A percentile compares a stretch with the other conserved stretches of the same genome.
phyloP scores from a whole-genome alignment of 2,797 vertebrate genomes.

The Oreonectes daqikongensis region DNA sequence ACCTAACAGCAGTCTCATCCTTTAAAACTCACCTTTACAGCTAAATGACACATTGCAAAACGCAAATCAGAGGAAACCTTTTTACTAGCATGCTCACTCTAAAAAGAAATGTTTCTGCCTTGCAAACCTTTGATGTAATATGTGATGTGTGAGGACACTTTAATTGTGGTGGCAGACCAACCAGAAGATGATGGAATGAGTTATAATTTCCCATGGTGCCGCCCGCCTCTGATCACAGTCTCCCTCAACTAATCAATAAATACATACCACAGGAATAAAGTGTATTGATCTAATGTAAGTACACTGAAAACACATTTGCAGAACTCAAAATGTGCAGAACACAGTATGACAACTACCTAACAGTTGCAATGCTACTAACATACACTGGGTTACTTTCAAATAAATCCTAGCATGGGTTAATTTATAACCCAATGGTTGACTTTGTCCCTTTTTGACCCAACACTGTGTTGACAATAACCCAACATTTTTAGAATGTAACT shows the following conservation, averaged over 20 bases:
- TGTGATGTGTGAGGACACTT: conserved; percentile 1
- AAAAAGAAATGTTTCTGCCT: conserved; percentile 8
- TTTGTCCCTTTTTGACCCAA: too few relatives aligned
- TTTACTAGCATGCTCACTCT: neutral
- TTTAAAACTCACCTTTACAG: neutral
- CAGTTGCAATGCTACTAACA: too few relatives aligned
- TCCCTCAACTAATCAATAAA: conserved; percentile 1
- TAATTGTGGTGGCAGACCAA: conserved; percentile 1
- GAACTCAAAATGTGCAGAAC: neutral
- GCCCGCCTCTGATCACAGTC: conserved; percentile 36
- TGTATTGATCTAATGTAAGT: conserved; percentile 2
- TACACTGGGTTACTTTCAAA: too few relatives aligned
- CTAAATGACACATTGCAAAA: neutral
- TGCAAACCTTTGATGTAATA: conserved; percentile 17
- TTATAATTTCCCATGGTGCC: conserved; percentile 17
- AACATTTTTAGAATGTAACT: too few relatives aligned
- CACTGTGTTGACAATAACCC: too few relatives aligned
- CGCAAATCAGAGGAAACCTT: neutral
- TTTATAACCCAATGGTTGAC: too few relatives aligned
- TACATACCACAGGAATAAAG: neutral
- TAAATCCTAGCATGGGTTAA: too few relatives aligned
- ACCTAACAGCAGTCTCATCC: conserved; percentile 17
- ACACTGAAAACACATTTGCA: neutral
- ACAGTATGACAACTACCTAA: too few relatives aligned
- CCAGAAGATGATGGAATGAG: conserved; percentile 4